Conservation (phyloP, 2,888 invertebrate genomes). For the Drosophila acutilabella region DNA sequence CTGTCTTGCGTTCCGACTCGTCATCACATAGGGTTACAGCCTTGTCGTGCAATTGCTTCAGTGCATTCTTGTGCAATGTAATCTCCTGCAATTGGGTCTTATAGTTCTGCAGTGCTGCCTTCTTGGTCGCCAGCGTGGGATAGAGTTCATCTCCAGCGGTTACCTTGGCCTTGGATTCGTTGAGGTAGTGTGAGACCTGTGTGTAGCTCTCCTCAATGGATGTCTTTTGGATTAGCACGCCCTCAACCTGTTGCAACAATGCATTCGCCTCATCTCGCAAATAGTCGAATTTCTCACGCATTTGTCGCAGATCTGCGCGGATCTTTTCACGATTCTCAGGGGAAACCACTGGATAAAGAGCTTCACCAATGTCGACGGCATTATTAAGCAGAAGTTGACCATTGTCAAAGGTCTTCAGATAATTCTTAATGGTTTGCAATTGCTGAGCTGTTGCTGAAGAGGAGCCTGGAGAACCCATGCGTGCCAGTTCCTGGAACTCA, state of each 20-base stretch:
- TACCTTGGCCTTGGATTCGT: conserved; percentile 91
- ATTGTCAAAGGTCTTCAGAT: conserved; percentile 88
- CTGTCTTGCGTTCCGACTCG: conserved; percentile 91
- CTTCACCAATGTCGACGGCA: conserved; percentile 94
- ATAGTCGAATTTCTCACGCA: conserved; percentile 93
- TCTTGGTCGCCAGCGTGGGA: conserved; percentile 94
- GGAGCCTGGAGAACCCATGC: conserved; percentile 89
- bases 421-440: conserved; percentile 89
- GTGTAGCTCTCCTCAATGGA: conserved; percentile 96
- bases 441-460: conserved; percentile 91
- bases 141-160: conserved; percentile 90
- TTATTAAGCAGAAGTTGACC: conserved; percentile 92
- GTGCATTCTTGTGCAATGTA: conserved; percentile 92
- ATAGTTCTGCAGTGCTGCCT: conserved; percentile 92
- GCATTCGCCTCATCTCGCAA: conserved; percentile 93
- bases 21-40: conserved; percentile 92
- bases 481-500: conserved; percentile 90
- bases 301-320: conserved; percentile 91
- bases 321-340: conserved; percentile 94
- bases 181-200: conserved; percentile 94
- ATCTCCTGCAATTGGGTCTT: conserved; percentile 94
- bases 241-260: conserved; percentile 94
- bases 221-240: conserved; percentile 94
- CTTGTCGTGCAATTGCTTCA: conserved; percentile 93
- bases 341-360: conserved; percentile 93